phyloP scores from a whole-genome alignment of 1,140 invertebrate species.

The Sarcophaga peregrina region DNA sequence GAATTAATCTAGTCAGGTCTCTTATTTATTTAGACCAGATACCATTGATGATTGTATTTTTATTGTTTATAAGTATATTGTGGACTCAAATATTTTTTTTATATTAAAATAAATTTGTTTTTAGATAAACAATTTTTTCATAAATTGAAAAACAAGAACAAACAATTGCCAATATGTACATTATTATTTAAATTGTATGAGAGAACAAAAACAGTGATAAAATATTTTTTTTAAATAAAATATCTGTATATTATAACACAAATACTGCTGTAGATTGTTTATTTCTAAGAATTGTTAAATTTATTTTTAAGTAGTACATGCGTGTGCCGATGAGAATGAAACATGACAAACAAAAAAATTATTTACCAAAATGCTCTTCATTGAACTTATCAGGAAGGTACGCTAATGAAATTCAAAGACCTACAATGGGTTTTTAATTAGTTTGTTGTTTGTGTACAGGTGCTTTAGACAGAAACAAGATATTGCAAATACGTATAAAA shows the following conservation, averaged over 20 bases:
- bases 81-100: constrained; percentile 16
- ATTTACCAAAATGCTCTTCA: too few relatives aligned
- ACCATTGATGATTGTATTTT: neutral
- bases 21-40: neutral
- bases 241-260: neutral
- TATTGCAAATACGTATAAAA: too few relatives aligned
- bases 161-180: neutral
- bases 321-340: neutral
- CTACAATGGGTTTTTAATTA: too few relatives aligned
- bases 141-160: neutral
- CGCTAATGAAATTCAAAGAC: too few relatives aligned
- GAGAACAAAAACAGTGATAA: too few relatives aligned
- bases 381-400: too few relatives aligned
- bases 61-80: constrained; percentile 11
- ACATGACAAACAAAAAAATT: too few relatives aligned
- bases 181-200: too few relatives aligned
- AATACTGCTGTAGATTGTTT: neutral
- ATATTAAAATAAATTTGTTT: constrained; percentile 5
- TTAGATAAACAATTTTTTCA: neutral
- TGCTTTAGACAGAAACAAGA: too few relatives aligned
- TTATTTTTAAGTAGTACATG: neutral
- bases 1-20: constrained; percentile 56
- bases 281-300: constrained; percentile 17
- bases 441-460: too few relatives aligned
- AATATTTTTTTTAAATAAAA: neutral